Base-by-base conservation (phyloP, 2,113 vertebrate genomes). In the Parotia lawesii region DNA sequence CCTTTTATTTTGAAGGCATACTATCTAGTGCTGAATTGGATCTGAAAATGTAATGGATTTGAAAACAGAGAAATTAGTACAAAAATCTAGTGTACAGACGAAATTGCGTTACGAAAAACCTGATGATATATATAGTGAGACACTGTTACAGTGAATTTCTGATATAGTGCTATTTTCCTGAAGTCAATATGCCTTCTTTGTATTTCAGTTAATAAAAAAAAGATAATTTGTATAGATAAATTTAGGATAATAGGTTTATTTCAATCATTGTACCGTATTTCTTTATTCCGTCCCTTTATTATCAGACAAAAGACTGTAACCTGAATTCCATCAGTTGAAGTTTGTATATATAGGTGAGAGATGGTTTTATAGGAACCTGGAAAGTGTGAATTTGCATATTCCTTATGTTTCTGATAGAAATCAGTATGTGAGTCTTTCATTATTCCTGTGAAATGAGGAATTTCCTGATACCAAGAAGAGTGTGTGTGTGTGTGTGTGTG, bases 1-100 rank as follows among this genome's bases (percentile, higher is more conserved):
- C 97, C 97, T 97, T 97, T 97, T 97, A 94, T 96, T 97, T 94
- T 93, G 97, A 98, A 96, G 97, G 97, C 97, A 96, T 97, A 97
- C 89, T 97, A 93, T 97, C 93, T 97, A 98, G 95, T 97, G 92
- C 97, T 96, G 96, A 97, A 93, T 96, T 96, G 88, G 96, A 96
- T 96, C 93, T 97, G 97, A 91, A 97, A 96, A 97, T 94, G 78
- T 33, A 71, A 83, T 93, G 85, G 91, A 90, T 95, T 96, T 95
- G 74, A 96, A 94, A 95, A 93, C 85, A 90, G 96, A 97, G 87
- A 89, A 91, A 84, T 87, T 88, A 95, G 35, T 97, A 86, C 89
- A 96, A 97, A 97, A 96, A 94, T 88, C 65, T 92, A 91, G 72
- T 97, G 96, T 98, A 97, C 96, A 97, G 97, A 95, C 96, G 57